Percentiles rank a stretch among this genome's conserved stretches.
Conservation (phyloP, 2,113 vertebrate species). For the Echinops telfairi region DNA sequence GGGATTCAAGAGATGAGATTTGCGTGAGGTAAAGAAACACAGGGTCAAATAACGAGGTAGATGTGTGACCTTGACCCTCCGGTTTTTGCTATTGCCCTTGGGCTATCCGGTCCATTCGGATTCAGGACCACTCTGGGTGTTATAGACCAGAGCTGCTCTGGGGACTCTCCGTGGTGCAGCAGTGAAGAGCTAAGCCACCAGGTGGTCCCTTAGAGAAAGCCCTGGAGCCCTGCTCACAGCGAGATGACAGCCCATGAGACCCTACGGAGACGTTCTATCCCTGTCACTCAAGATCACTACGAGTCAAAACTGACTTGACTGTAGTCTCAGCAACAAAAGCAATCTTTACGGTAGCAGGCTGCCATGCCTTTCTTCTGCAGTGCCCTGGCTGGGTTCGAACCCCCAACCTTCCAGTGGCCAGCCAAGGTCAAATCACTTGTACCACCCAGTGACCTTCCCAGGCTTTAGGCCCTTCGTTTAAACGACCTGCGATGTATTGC, state of each 20-base stretch:
- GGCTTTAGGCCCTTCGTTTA: not conserved
- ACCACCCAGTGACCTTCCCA: not conserved
- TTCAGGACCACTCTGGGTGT: not conserved
- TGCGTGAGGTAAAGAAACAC: conserved; percentile 32
- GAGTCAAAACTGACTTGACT: not conserved
- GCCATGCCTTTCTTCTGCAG: not conserved
- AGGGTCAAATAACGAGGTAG: not conserved
- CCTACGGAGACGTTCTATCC: not conserved
- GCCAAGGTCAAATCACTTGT: not conserved
- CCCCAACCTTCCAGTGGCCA: not conserved
- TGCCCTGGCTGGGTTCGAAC: not conserved
- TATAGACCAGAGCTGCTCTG: not conserved
- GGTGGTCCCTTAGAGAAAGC: not conserved
- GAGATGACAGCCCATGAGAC: not conserved
- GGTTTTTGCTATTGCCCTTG: not conserved
- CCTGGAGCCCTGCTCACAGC: not conserved
- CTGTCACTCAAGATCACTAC: not conserved
- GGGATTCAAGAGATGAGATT: conserved; percentile 23
- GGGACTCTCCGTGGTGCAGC: not conserved
- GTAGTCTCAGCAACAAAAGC: not conserved
- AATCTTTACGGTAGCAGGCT: not conserved
- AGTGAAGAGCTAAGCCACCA: not conserved
- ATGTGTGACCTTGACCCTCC: not conserved
- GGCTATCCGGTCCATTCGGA: not conserved
- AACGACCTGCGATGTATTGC: not conserved